Evolutionary conservation across 2,888 invertebrate genomes (phyloP).

Genomic region (Cepaea hortensis): DNA sequence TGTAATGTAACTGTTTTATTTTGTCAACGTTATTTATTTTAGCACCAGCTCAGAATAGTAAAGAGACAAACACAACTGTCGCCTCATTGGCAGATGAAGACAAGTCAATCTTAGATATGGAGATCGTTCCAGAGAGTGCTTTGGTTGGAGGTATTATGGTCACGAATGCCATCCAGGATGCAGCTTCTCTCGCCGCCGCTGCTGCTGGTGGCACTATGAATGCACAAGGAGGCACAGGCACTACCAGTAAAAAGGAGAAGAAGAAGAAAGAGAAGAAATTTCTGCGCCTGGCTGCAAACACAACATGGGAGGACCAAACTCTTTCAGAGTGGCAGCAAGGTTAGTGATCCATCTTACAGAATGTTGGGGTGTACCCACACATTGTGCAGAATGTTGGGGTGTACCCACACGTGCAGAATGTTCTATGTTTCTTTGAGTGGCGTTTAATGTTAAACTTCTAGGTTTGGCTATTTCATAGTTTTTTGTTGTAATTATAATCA

Average conservation of each 20-base stretch:
- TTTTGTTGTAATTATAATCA: no score
- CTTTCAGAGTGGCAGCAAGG: constrained; percentile 95
- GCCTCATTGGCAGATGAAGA: constrained; percentile 39
- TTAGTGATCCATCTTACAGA: constrained; percentile 65
- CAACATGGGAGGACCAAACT: constrained; percentile 96
- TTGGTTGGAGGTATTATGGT: constrained; percentile 36
- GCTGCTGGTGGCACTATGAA: background rate
- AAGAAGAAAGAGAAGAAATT: constrained; percentile 83
- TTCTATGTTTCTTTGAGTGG: no score
- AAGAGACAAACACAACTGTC: constrained; percentile 27
- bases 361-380: no score
- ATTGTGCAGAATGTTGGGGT: no score
- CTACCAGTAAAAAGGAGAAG: constrained; percentile 72
- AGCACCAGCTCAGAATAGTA: background rate
- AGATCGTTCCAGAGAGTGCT: constrained; percentile 45
- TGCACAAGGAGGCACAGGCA: constrained; percentile 19
- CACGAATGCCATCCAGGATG: background rate
- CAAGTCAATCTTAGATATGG: constrained; percentile 42
- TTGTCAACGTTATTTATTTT: background rate
- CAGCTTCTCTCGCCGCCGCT: background rate
- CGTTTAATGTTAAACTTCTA: no score
- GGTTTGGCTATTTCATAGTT: no score
- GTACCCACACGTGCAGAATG: no score
- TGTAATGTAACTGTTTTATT: background rate
- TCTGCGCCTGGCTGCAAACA: constrained; percentile 93